Percentiles rank a stretch among this genome's conserved stretches.
phyloP scores from a whole-genome alignment of 2,797 vertebrate genomes.

The Tangara arthus region DNA sequence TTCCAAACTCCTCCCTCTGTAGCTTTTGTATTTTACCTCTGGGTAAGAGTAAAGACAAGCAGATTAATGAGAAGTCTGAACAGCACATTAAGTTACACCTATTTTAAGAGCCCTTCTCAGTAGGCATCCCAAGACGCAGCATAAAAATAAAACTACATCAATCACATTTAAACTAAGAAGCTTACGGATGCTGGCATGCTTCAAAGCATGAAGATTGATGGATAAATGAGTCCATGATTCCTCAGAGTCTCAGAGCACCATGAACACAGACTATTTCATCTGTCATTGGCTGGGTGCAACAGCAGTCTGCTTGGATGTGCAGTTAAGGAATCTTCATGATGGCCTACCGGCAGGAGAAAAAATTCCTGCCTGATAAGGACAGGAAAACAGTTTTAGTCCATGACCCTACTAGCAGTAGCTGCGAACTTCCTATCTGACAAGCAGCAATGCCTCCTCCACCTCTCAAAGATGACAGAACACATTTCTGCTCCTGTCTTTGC shows the following conservation, averaged over 20 bases:
- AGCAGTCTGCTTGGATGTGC: not conserved
- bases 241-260: not conserved
- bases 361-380: not conserved
- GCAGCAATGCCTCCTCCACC: not conserved
- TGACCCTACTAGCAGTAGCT: not conserved
- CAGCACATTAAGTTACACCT: constrained; percentile 32
- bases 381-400: not conserved
- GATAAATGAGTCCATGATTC: not conserved
- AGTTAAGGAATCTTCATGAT: not conserved
- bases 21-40: constrained; percentile 34
- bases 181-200: not conserved
- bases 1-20: not conserved
- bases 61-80: constrained; percentile 55
- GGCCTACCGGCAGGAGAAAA: not conserved
- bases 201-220: not conserved
- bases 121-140: not conserved
- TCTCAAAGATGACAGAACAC: not conserved
- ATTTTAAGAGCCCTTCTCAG: constrained; percentile 33
- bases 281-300: not conserved
- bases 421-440: not conserved
- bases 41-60: constrained; percentile 28
- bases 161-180: not conserved
- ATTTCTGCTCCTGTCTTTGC: not conserved
- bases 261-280: not conserved
- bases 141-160: constrained; percentile 38